A percentile compares a stretch with the other conserved stretches of the same genome.
Evolutionary conservation across 2,113 vertebrate species (phyloP).

Genomic region (Amazona guildingii): DNA sequence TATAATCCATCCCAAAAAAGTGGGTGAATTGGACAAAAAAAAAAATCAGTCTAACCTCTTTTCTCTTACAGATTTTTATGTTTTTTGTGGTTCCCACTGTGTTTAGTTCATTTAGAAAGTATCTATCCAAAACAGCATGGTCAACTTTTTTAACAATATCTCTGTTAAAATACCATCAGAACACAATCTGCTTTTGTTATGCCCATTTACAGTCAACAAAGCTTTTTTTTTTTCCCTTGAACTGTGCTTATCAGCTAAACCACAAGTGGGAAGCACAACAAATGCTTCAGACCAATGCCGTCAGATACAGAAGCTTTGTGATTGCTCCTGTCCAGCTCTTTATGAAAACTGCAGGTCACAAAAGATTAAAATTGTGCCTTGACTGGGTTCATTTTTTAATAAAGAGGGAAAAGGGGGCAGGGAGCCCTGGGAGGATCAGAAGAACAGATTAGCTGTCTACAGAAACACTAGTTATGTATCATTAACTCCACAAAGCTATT

Average conservation of each 20-base stretch:
- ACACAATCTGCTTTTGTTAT: conserved; percentile 32
- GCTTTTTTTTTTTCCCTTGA: conserved; percentile 39
- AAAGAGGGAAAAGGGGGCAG: not conserved
- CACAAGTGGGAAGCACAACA: conserved; percentile 52
- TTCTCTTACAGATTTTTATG: not conserved
- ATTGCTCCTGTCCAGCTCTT: conserved; percentile 7
- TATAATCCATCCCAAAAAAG: not conserved
- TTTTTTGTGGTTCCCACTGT: not conserved
- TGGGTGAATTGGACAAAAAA: not conserved
- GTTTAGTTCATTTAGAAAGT: not conserved
- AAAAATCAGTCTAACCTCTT: not conserved
- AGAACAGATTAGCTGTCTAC: conserved; percentile 53
- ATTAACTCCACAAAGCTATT: conserved; percentile 55
- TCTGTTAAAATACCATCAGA: conserved; percentile 21
- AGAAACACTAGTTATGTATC: conserved; percentile 58
- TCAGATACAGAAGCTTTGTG: conserved; percentile 47
- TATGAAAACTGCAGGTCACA: conserved; percentile 25
- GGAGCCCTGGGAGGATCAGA: conserved; percentile 50
- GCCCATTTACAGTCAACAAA: not conserved
- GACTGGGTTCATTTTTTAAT: conserved; percentile 36
- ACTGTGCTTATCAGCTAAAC: conserved; percentile 49
- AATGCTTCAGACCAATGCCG: conserved; percentile 46
- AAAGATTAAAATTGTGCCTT: conserved; percentile 54
- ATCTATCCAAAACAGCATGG: not conserved
- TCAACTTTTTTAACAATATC: not conserved